Conservation (phyloP, 1,140 invertebrate species). For the Leptinotarsa texana region DNA sequence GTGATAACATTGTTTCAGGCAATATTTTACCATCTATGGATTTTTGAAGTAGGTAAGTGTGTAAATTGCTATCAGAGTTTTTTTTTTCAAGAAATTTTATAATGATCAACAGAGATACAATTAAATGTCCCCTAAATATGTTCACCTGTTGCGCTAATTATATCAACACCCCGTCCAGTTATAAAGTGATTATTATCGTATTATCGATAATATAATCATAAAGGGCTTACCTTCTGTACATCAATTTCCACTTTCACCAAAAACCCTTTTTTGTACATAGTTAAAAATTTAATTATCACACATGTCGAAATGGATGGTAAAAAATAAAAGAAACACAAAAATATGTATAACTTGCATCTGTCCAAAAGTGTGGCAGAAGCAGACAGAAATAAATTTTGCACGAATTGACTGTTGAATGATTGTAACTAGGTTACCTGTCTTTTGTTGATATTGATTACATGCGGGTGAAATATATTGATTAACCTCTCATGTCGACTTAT, state of each 20-base stretch:
- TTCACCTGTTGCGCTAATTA: background rate
- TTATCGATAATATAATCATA: too few relatives aligned
- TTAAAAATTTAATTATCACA: conserved; percentile 1
- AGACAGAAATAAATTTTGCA: conserved; percentile 5
- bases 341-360: background rate
- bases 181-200: too few relatives aligned
- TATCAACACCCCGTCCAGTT: background rate
- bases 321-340: conserved; percentile 1
- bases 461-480: conserved; percentile 3
- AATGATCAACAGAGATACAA: too few relatives aligned
- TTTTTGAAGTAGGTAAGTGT: too few relatives aligned
- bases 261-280: conserved; percentile 44
- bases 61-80: too few relatives aligned
- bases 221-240: conserved; percentile 46
- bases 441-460: background rate
- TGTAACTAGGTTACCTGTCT: conserved; percentile 10
- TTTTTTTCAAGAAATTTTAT: too few relatives aligned
- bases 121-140: too few relatives aligned
- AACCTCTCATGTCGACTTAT: too few relatives aligned
- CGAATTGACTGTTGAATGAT: conserved; percentile 6
- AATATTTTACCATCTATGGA: too few relatives aligned
- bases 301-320: background rate
- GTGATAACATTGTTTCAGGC: too few relatives aligned
- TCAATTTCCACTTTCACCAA: conserved; percentile 51
- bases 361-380: background rate